These are phyloP conservation scores for Ectobius pallidus DNA, from an alignment of 2,888 invertebrate species.

Conservation along the genomic window DNA sequence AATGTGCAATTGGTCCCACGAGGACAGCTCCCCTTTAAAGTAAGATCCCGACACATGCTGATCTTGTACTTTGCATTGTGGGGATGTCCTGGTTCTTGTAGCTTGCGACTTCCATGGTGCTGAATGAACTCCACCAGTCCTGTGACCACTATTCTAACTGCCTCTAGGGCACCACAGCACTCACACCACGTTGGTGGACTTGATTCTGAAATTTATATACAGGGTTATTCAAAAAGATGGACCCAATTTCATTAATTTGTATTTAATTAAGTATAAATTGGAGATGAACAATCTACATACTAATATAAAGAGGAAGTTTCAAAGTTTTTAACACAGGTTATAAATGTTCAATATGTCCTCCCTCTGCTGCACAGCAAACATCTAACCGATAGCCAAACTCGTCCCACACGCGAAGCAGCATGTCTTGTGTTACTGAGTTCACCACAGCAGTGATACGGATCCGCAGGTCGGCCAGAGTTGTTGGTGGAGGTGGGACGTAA, in stretches of 20 bases:
- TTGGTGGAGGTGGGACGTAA: too few relatives aligned
- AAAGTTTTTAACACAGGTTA: too few relatives aligned
- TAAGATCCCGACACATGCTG: conserved; percentile 86
- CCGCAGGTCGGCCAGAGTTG: too few relatives aligned
- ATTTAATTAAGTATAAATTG: too few relatives aligned
- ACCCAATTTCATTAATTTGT: too few relatives aligned
- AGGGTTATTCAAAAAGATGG: too few relatives aligned
- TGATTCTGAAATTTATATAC: conserved; percentile 61
- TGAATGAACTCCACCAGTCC: conserved; percentile 80
- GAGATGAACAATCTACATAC: too few relatives aligned
- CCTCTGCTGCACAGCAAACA: too few relatives aligned
- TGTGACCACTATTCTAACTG: conserved; percentile 72
- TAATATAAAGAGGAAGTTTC: too few relatives aligned
- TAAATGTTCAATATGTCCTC: too few relatives aligned
- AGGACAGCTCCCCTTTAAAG: conserved; percentile 81
- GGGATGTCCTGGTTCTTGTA: conserved; percentile 54
- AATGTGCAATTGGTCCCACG: conserved; percentile 88
- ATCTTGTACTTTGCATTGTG: conserved; percentile 83
- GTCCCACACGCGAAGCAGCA: not conserved
- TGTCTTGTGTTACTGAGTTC: too few relatives aligned
- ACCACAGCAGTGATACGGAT: too few relatives aligned
- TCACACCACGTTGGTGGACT: conserved; percentile 67
- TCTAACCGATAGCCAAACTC: not conserved
- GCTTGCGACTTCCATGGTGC: conserved; percentile 72
- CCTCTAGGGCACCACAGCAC: conserved; percentile 69